These are phyloP conservation scores for Aradophagus sp. DNA, from an alignment of 1,140 invertebrate species.

Conservation along the genomic window DNA sequence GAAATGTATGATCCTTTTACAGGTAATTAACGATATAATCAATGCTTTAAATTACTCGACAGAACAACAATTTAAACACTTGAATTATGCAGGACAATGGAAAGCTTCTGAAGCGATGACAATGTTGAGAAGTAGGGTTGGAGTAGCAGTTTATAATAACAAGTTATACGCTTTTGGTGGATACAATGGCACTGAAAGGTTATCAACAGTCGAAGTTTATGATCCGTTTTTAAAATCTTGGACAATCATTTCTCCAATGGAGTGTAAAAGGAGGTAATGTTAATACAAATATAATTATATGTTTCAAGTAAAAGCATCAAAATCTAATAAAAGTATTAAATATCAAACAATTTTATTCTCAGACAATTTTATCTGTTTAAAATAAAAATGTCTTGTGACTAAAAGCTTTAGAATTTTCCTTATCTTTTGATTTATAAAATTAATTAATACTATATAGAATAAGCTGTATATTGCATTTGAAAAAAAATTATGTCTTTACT, in stretches of 20 bases:
- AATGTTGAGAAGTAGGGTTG: conserved; percentile 85
- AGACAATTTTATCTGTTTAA: too few species aligned
- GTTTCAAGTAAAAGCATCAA: too few species aligned
- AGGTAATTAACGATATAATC: conserved; percentile 33
- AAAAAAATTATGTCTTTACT: too few species aligned
- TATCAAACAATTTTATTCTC: too few species aligned
- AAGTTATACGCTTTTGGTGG: conserved; percentile 85
- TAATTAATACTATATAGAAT: too few species aligned
- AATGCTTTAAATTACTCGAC: too few species aligned
- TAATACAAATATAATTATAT: conserved; percentile 1
- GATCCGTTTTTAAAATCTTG: conserved; percentile 83
- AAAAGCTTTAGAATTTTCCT: too few species aligned
- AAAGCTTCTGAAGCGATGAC: conserved; percentile 88
- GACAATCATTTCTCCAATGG: conserved; percentile 88
- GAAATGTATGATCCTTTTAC: conserved; percentile 88
- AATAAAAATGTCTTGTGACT: too few species aligned
- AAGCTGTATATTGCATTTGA: too few species aligned
- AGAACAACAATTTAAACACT: too few species aligned
- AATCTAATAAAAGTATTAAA: too few species aligned
- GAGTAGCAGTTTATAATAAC: conserved; percentile 87
- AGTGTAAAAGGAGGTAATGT: conserved; percentile 84
- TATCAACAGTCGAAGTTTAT: conserved; percentile 92
- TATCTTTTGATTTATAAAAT: too few species aligned
- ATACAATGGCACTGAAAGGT: conserved; percentile 87
- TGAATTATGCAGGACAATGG: conserved; percentile 77